Evolutionary conservation across 2,113 vertebrate genomes (phyloP), one percentile per base, ranked within the genome.

Genomic region (Ramphastos sulfuratus): DNA sequence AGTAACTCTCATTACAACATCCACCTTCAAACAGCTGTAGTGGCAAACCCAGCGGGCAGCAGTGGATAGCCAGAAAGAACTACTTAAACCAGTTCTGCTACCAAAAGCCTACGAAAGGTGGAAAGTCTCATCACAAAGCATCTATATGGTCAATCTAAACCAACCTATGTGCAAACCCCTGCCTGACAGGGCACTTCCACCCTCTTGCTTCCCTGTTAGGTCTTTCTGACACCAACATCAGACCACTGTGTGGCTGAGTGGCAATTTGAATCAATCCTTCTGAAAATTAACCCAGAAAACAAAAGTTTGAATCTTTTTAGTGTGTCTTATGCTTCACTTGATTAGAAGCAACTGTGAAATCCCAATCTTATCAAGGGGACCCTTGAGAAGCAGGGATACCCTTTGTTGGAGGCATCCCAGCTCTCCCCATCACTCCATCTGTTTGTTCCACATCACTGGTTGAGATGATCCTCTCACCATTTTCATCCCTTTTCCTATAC

Each of bases 151-250:
- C 60, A 59, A 59, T 44, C 50, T 39, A 70, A 69, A 72, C 15
- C 18, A 85, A 59, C 10, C 52, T 50, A 79, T 0, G 0, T 0
- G 31, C 69, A 90, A 88, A 66, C 4, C 4, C 28, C 27, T 31
- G 19, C 19, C 23, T 0, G 2, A 10, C 0, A 0, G 31, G 55
- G 27, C 39, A 27, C 27, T 73, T 52, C 39, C 9, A 30, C 8
- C 16, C 72, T 52, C 61, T 44, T 1, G 2, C 27, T 79, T 79
- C 67, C 73, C 46, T 54, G 20, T 19, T 33, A 35, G 35, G 35
- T 42, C 61, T 67, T 90, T 50, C 50, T 24, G 28, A 74, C 61
- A 52, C 60, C 2, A 15, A 27, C 20, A 46, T 7, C 31, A 52
- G 31, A 65, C 28, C 14, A n/a, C 15, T 15, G 20, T 12, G 7